Conservation (phyloP, 1,140 invertebrate genomes). For the Caenorhabditis latens region DNA sequence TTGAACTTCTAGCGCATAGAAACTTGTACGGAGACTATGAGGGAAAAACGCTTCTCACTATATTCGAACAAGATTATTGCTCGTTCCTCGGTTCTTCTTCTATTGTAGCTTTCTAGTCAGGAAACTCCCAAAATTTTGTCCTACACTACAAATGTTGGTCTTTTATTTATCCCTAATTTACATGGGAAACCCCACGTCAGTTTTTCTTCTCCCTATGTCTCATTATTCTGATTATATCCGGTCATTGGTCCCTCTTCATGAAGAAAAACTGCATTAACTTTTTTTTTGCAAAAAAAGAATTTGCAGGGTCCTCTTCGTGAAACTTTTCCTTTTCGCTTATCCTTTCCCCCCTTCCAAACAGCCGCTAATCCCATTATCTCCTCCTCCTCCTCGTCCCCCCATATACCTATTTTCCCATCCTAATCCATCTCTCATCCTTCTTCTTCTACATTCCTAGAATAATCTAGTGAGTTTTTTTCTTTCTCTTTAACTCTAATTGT, state of each 20-base stretch:
- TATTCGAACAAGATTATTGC: no score
- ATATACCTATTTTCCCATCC: slow-evolving; percentile 40
- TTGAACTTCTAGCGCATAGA: no score
- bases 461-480: not conserved
- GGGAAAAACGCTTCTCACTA: no score
- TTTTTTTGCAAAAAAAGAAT: not conserved
- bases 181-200: slow-evolving; percentile 34
- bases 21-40: no score
- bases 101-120: no score
- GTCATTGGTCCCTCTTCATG: not conserved
- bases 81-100: no score
- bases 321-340: slow-evolving; percentile 43
- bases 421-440: slow-evolving; percentile 40
- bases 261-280: not conserved
- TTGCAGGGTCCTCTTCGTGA: not conserved
- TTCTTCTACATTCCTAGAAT: slow-evolving; percentile 36
- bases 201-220: slow-evolving; percentile 7
- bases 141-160: not conserved
- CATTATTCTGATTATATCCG: slow-evolving; percentile 40
- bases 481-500: slow-evolving; percentile 35
- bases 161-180: slow-evolving; percentile 2
- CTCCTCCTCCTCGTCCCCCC: not conserved
- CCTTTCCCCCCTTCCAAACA: slow-evolving; percentile 6
- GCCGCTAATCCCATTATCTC: slow-evolving; percentile 45
- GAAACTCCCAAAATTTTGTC: no score